Evolutionary conservation across 2,113 vertebrate genomes (phyloP), one percentile per base, ranked within the genome.

Genomic region (Piaya cayana): DNA sequence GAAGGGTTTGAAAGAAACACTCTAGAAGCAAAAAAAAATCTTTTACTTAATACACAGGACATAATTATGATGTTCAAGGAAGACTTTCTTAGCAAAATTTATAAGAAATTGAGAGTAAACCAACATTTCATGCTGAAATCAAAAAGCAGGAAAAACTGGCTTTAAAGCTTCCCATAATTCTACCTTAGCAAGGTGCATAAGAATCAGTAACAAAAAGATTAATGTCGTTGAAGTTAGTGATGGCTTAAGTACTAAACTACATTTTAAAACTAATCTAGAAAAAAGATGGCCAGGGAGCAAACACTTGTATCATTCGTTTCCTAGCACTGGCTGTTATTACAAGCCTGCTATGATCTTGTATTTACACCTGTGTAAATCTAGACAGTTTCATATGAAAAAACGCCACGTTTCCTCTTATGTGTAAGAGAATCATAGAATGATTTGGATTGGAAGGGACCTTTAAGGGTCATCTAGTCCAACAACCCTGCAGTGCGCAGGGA

Each of bases 1-100:
- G 19, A 94, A 91, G 64, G 37, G 32, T 67, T 26, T 62, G 34
- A 90, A 86, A 82, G 47, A 91, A 95, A 91, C 43, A 92, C 16
- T 70, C 60, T 17, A 55, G 76, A 91, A 86, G 53, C 15, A 94
- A 92, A 94, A 79, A 59, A 79, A 59, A 22, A 5, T 77, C 0
- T 86, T 74, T 37, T 90, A 88, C 88, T 60, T 92, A 94, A 88
- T 13, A 86, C 3, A 55, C 18, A 83, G 62, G 92, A 84, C 8
- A 49, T n/a, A 63, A 80, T 80, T 60, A 91, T 5, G 9, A 75
- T 60, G 26, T 70, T 91, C 52, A 91, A 69, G 29, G 58, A 91
- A 93, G 30, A 68, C n/a, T 56, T 43, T 68, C 26, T 69, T 65
- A n/a, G 3, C 16, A 92, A 79, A 87, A 25, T 12, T 16, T 9